Evolutionary conservation across 2,113 vertebrate genomes (phyloP).

Genomic region (Neomonachus schauinslandi): DNA sequence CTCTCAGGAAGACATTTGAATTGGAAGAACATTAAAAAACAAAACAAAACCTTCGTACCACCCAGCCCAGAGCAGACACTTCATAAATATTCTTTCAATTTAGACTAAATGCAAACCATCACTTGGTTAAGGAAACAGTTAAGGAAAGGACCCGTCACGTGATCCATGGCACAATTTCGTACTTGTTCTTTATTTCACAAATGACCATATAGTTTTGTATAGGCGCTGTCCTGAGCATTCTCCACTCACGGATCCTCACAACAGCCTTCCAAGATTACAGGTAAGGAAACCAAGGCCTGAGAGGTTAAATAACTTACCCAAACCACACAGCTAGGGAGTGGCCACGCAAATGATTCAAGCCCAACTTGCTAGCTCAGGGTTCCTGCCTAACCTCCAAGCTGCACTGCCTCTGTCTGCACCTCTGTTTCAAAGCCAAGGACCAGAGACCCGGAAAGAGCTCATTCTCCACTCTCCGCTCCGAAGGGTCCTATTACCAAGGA

Average conservation of each 20-base stretch:
- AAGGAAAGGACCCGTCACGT: background rate
- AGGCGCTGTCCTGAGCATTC: background rate
- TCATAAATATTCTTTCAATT: background rate
- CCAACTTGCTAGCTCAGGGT: background rate
- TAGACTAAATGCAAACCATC: background rate
- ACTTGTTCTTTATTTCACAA: background rate
- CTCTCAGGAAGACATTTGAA: background rate
- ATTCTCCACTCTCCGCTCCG: background rate
- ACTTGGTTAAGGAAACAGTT: background rate
- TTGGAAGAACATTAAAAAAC: background rate
- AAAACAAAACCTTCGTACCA: background rate
- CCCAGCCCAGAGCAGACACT: background rate
- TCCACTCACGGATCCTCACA: background rate
- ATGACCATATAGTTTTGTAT: background rate
- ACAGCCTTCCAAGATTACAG: background rate
- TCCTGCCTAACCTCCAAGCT: background rate
- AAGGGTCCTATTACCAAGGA: background rate
- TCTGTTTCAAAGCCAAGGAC: background rate
- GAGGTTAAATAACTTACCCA: background rate
- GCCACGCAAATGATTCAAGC: background rate
- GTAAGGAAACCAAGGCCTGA: background rate
- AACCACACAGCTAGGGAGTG: background rate
- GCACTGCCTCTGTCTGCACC: constrained; percentile 48
- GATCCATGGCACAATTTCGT: background rate
- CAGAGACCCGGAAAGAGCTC: background rate